These are phyloP conservation scores for Hormaphis cornu DNA, from an alignment of 1,140 invertebrate genomes.

Conservation along the genomic window DNA sequence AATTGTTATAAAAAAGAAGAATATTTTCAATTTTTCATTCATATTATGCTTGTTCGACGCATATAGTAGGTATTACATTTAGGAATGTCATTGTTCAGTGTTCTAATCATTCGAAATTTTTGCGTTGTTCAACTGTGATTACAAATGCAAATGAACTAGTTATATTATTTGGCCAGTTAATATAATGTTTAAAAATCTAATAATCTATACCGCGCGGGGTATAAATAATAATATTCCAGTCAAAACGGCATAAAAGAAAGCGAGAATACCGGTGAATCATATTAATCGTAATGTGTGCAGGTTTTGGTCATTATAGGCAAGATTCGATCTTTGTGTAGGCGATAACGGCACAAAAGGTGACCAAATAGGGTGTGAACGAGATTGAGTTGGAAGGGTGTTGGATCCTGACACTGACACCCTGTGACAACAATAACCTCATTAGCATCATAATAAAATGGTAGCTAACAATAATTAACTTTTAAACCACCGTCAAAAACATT, in stretches of 20 bases:
- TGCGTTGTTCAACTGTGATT: too few relatives aligned
- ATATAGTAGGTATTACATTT: too few relatives aligned
- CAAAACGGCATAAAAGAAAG: not conserved
- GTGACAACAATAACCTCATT: conserved; percentile 28
- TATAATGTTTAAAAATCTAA: too few relatives aligned
- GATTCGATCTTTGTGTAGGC: not conserved
- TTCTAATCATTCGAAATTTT: too few relatives aligned
- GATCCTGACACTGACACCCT: conserved; percentile 24
- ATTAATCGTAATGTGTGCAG: not conserved
- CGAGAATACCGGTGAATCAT: not conserved
- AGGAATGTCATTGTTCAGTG: too few relatives aligned
- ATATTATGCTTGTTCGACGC: too few relatives aligned
- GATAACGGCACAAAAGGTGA: conserved; percentile 11
- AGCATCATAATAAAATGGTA: conserved; percentile 26
- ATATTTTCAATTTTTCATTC: too few relatives aligned
- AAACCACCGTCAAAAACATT: conserved; percentile 28
- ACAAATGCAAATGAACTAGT: not conserved
- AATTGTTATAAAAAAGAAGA: too few relatives aligned
- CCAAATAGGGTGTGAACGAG: not conserved
- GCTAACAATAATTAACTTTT: conserved; percentile 30
- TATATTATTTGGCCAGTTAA: not conserved
- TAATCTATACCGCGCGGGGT: too few relatives aligned
- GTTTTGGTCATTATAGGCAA: conserved; percentile 2
- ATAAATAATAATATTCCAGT: not conserved
- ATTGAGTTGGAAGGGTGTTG: conserved; percentile 5